phyloP scores from a whole-genome alignment of 2,888 invertebrate species.

The Hipparchia sbordonii region DNA sequence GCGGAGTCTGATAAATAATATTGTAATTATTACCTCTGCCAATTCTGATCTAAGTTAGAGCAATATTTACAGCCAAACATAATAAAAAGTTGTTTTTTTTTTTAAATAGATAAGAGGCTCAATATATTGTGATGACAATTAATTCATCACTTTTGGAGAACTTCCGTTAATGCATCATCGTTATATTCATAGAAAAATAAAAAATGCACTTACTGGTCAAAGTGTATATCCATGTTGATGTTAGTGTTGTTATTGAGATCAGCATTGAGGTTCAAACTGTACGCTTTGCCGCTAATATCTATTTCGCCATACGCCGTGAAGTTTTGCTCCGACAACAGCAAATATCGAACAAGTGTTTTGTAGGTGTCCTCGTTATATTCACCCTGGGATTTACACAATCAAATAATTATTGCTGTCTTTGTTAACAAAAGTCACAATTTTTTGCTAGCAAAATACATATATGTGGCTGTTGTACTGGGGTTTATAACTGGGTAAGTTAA shows the following conservation, averaged over 20 bases:
- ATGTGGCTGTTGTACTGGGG: no score
- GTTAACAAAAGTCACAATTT: no score
- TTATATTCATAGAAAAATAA: background rate
- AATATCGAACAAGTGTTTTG: slow-evolving; percentile 85
- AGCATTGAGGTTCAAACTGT: slow-evolving; percentile 85
- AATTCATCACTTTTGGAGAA: background rate
- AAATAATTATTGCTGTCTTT: background rate
- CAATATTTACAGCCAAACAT: no score
- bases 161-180: background rate
- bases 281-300: slow-evolving; percentile 86
- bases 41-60: no score
- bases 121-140: no score
- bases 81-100: no score
- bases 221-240: slow-evolving; percentile 87
- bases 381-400: slow-evolving; percentile 65
- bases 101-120: no score
- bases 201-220: slow-evolving; percentile 86
- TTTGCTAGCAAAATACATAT: no score
- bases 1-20: slow-evolving; percentile 79
- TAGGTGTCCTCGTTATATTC: slow-evolving; percentile 87
- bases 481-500: no score
- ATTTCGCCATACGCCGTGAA: slow-evolving; percentile 86
- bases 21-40: background rate
- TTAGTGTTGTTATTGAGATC: slow-evolving; percentile 86
- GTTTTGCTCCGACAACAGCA: slow-evolving; percentile 82